Evolutionary conservation across 2,113 vertebrate species (phyloP).

Genomic region (Trogon melanurus): DNA sequence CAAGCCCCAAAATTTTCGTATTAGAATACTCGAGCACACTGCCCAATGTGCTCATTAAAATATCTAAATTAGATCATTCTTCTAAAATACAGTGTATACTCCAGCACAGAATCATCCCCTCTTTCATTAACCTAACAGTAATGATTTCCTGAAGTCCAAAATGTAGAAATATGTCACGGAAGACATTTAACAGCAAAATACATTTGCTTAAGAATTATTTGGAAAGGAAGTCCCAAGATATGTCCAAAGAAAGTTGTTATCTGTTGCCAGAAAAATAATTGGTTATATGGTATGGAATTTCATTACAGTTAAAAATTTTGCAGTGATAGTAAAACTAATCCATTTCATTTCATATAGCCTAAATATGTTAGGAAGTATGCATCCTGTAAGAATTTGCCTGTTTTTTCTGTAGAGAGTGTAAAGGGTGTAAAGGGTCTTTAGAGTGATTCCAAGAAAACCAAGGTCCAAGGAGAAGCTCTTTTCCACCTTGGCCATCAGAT

Average conservation of each 20-base stretch:
- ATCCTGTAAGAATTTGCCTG: background rate
- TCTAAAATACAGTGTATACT: background rate
- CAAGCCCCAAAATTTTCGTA: background rate
- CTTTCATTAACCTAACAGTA: background rate
- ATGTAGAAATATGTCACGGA: background rate
- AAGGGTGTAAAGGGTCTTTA: background rate
- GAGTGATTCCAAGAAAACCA: background rate
- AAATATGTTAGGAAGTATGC: background rate
- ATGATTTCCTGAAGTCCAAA: background rate
- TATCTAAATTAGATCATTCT: slow-evolving; percentile 14
- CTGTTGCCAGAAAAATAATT: background rate
- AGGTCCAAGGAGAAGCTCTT: background rate
- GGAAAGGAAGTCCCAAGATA: background rate
- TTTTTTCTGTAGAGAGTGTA: background rate
- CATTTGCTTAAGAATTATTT: background rate
- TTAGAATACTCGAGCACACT: background rate
- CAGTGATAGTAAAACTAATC: background rate
- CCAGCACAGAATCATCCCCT: background rate
- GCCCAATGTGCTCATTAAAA: background rate
- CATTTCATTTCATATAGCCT: background rate
- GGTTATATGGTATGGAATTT: background rate
- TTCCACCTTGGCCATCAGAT: background rate
- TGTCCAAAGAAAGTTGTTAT: background rate
- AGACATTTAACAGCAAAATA: background rate
- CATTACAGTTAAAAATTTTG: background rate